phyloP scores from a whole-genome alignment of 30 jellyfish, hydroid and myxozoan genomes.

The Aurelia sp. region DNA sequence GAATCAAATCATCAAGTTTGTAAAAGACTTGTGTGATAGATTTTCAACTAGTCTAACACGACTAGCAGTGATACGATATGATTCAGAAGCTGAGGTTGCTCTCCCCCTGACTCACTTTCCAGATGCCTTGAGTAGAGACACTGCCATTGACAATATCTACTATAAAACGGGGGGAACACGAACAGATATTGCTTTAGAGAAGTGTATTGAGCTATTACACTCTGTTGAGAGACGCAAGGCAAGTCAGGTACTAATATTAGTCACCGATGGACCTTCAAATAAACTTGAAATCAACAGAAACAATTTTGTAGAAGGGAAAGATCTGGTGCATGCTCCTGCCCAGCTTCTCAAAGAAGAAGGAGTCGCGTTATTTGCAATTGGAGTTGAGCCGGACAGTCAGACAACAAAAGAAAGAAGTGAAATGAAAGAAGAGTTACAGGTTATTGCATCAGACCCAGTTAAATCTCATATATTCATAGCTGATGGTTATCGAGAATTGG shows the following conservation, averaged over 20 bases:
- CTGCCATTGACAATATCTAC: conserved; percentile 91
- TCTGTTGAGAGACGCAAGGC: conserved; percentile 80
- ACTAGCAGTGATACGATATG: conserved; percentile 88
- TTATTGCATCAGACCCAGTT: conserved; percentile 94
- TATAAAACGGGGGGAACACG: conserved; percentile 98
- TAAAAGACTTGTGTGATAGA: conserved; percentile 79
- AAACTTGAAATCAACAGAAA: conserved; percentile 83
- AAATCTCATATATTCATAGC: conserved; percentile 87
- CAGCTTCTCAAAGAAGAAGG: conserved; percentile 91
- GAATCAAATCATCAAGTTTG: conserved; percentile 84
- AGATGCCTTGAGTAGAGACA: conserved; percentile 77
- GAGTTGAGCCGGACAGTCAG: conserved; percentile 96
- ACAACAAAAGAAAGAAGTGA: conserved; percentile 90
- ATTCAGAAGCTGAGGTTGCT: conserved; percentile 95
- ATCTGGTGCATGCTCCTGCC: conserved; percentile 96
- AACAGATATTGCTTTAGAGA: conserved; percentile 94
- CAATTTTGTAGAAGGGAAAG: conserved; percentile 95
- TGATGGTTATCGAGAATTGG: conserved; percentile 95
- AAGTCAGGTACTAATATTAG: conserved; percentile 90
- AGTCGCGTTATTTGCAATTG: conserved; percentile 91
- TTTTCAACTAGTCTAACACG: conserved; percentile 77
- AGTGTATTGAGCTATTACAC: conserved; percentile 86
- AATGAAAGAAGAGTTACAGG: conserved; percentile 92
- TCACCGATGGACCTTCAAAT: conserved; percentile 97
- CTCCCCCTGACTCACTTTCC: conserved; percentile 89